Base-by-base conservation (phyloP, 2,888 invertebrate species). In the Neoitamus cyanurus region DNA sequence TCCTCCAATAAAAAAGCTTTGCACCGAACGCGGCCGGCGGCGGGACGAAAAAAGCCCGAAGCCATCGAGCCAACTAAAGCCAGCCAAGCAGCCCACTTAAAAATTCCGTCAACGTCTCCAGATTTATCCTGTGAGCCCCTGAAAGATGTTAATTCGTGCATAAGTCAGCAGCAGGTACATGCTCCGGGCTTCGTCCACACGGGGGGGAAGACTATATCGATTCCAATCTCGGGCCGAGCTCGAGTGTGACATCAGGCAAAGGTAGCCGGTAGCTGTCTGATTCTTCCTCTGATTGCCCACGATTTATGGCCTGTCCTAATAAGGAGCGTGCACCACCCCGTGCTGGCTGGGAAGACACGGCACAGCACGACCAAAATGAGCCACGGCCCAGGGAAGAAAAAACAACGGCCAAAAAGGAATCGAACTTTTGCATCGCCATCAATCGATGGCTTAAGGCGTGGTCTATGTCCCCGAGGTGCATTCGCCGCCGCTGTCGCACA, bases 71-170 rank as follows among this genome's bases (percentile, higher is more conserved):
- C 72, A 31, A 15, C 72, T 28, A n/a, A 15, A 30, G 28, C 34
- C 13, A 13, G 2, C 7, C 30, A 31, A 30, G 31, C n/a, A 31
- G 48, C 15, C 34, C 20, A 34, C 80, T 80, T 80, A 80, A 80
- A 80, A 80, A 80, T 80, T 80, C 80, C 31, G 34, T 68, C 30
- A 25, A n/a, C 80, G 68, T 80, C 68, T 80, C 58, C 34, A 34
- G 80, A 30, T 70, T 48, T 80, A 80, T 80, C 58, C 80, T 80
- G 28, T 20, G 31, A 68, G 36, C 80, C 80, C 48, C 58, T 68
- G 37, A 34, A 68, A 80, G 80, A 80, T 80, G 80, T 80, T 80
- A 80, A 80, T 80, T 80, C 80, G 80, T 80, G 80, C 80, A 80
- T 80, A 80, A 80, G 80, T 80, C 80, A 68, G 48, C 25, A 6